These are phyloP conservation scores for Campoplex nolae DNA, from an alignment of 2,888 invertebrate genomes.

Conservation along the genomic window DNA sequence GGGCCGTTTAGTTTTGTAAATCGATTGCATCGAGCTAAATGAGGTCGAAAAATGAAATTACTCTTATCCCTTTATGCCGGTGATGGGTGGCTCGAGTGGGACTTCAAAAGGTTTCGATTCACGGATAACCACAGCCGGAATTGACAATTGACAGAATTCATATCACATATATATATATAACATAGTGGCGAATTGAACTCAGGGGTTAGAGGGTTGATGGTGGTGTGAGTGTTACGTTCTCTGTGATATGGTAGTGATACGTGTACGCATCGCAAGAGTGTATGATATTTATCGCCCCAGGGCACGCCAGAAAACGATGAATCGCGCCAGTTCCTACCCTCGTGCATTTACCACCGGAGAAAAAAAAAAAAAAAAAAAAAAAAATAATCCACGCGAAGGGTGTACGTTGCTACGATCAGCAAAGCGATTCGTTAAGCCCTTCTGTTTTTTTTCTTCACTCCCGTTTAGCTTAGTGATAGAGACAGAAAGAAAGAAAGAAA, in stretches of 20 bases:
- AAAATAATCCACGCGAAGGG: constrained; percentile 54
- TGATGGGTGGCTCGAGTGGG: constrained; percentile 69
- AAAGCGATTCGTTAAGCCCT: constrained; percentile 69
- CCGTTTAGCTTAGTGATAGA: constrained; percentile 28
- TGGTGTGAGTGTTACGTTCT: constrained; percentile 25
- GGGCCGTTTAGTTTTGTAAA: constrained; percentile 12
- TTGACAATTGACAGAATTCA: constrained; percentile 85
- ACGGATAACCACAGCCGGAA: constrained; percentile 74
- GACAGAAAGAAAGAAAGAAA: no score
- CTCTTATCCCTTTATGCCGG: constrained; percentile 32
- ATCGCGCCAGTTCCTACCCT: constrained; percentile 63
- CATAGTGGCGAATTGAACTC: constrained; percentile 47
- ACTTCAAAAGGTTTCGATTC: constrained; percentile 82
- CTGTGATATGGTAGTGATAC: constrained; percentile 17
- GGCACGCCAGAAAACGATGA: constrained; percentile 69
- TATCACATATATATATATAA: constrained; percentile 71
- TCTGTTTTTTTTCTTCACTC: constrained; percentile 53
- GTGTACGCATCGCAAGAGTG: constrained; percentile 57
- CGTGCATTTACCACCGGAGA: constrained; percentile 54
- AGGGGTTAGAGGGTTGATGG: constrained; percentile 51
- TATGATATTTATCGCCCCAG: constrained; percentile 75
- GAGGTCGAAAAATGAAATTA: constrained; percentile 69
- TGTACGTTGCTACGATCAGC: constrained; percentile 53
- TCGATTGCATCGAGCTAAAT: constrained; percentile 51
- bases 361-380: not conserved